Base-by-base conservation (phyloP, 2,113 vertebrate species). In the Anser cygnoides region DNA sequence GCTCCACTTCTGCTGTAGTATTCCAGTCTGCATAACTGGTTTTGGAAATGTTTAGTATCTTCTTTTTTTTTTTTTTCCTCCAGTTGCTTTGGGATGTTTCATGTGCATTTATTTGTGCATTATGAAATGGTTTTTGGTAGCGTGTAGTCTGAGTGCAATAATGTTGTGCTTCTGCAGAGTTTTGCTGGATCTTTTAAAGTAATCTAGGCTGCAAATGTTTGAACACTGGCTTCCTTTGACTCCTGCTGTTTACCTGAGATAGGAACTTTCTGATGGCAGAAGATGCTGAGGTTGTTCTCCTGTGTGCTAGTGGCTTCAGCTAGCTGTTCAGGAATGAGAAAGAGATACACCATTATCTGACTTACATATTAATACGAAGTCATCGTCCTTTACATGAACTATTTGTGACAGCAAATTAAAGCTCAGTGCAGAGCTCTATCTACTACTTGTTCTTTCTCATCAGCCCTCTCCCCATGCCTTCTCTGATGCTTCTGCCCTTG, bases 381-480 rank as follows among this genome's bases (percentile, higher is more conserved):
- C 20, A 13, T 70, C 6, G 55, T 74, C 14, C 81, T 58, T 50
- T 41, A 55, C 6, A 1, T 31, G 5, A 71, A 1, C 25, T 52
- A 29, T 44, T 90, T 39, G 21, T 62, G 58, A 33, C 21, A 57
- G 31, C 43, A 72, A 29, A 37, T 44, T 25, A 77, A 73, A 83
- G 10, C 20, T 81, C 39, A 8, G 19, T 88, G 10, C 49, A 79
- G 13, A 65, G 8, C 26, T 91, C 23, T 71, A 8, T 44, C 15
- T 73, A 9, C 3, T 18, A 65, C 39, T 68, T 22, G 2, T 15
- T 73, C 29, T 79, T 67, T 68, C 71, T 49, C 9, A 26, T 82
- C 35, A 72, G 9, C 26, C 8, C 2, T 58, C 21, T 80, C 9
- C n/a, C 8, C 3, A 0, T 44, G 41, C 21, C 2, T 7, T 46